Evolutionary conservation across 2,888 invertebrate genomes (phyloP), one percentile per base, ranked within the genome.

Genomic region (Eucriotettix oculatus): DNA sequence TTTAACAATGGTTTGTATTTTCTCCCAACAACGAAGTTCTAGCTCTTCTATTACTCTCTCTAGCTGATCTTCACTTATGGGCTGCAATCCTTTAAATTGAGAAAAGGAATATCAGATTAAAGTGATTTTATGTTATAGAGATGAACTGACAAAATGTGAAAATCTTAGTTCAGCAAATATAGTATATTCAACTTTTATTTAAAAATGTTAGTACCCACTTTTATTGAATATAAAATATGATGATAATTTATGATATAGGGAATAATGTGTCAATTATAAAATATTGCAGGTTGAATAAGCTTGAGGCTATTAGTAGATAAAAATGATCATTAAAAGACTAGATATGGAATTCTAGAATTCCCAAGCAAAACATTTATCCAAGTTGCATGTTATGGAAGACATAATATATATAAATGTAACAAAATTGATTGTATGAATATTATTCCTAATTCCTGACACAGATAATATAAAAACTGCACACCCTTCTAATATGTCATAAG

Each of bases 1-100:
- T 73, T 91, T 88, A 68, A 93, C 84, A 68, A 92, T 89, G 63
- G 88, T 85, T 76, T 92, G 92, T 69, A 93, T 91, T 77, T 90
- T 90, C 70, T 92, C 91, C 90, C 92, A 92, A 73, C 92, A 92
- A 65, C 91, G 86, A 66, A 89, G 84, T 79, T 97, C 97, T 58
- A 96, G 78, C 70, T 93, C 89, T 75, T 96, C 95, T 64, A 96
- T 85, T 61, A 94, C 87, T 68, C 87, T 83, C 73, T 96, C 96
- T 68, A 96, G 82, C 70, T 90, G 89, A 69, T 90, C 87, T 73
- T 95, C 94, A 57, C 84, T 81, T 64, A 96, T 81, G 59, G 85
- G 79, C 63, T 80, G 73, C 63, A 86, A 82, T 66, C 74, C 75
- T 80, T 73, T 63, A 85, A 81, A 66, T 2, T n/a, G 48, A 48